Base-by-base conservation (phyloP, 2,797 vertebrate species). In the Cossypha niveicapilla region DNA sequence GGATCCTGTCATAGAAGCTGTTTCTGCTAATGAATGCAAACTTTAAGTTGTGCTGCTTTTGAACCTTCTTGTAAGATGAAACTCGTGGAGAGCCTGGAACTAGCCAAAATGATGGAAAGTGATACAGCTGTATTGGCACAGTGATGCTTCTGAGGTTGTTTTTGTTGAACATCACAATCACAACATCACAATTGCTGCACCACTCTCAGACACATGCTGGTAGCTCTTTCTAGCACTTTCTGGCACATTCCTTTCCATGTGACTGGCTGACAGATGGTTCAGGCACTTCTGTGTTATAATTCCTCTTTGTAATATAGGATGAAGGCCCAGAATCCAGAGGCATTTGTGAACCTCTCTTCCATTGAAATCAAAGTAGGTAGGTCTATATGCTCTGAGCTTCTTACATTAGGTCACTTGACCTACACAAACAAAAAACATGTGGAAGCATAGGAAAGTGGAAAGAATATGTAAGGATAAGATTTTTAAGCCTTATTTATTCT, bases 171-270 rank as follows among this genome's bases (percentile, higher is more conserved):
- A 41, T 41, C 41, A 41, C 41, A 41, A 41, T 41, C 15, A 34
- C 30, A 42, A 3, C 3, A 42, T 14, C 27, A 22, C 61, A 58
- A 13, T 19, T 71, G 9, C 63, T 67, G 5, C 42, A 54, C 10
- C 10, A 15, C 18, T 35, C 54, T 66, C 32, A 58, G 19, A 44
- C 9, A 30, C 4, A 17, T 50, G 12, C 32, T 66, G 21, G 18
- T 60, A 79, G 21, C 13, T 27, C 28, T 79, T 85, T 70, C 60
- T 62, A 65, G 41, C 18, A 15, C 15, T 15, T 41, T 56, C n/a
- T 42, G 48, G n/a, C 0, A 1, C 37, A n/a, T 39, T 44, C 21
- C 6, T 41, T 11, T 85, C 28, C 4, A 2, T 4, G 3, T 66
- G 22, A 39, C 7, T 35, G 39, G 7, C 53, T 83, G 30, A 42